phyloP scores from a whole-genome alignment of 2,888 invertebrate species.

The Sinohyriopsis cumingii region DNA sequence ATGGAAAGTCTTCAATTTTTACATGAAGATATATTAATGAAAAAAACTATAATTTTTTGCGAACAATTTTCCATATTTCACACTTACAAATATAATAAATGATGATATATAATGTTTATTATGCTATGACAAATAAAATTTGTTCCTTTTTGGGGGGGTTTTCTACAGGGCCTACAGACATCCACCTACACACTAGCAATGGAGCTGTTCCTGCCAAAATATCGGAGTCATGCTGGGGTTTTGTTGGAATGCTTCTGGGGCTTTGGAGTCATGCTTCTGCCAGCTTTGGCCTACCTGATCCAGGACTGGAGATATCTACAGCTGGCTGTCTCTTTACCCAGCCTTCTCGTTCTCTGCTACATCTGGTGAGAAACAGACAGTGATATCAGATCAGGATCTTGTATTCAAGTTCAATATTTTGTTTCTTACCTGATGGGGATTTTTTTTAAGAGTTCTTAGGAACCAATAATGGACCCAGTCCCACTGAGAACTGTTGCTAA shows the following conservation, averaged over 20 bases:
- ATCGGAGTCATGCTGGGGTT: conserved; percentile 73
- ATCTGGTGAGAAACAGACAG: conserved; percentile 62
- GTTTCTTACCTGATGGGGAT: too few species aligned
- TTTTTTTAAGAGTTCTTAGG: too few species aligned
- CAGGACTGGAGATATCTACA: conserved; percentile 76
- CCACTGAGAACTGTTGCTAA: too few species aligned
- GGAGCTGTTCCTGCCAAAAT: conserved; percentile 73
- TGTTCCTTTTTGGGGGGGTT: neutral
- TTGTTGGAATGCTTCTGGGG: conserved; percentile 74
- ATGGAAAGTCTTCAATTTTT: too few species aligned
- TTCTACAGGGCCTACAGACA: conserved; percentile 73
- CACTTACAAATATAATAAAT: neutral
- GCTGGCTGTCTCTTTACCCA: conserved; percentile 74
- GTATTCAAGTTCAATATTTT: too few species aligned
- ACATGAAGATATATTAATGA: too few species aligned
- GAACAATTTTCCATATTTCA: too few species aligned
- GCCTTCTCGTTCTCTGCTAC: conserved; percentile 72
- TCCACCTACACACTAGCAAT: conserved; percentile 74
- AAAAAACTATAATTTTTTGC: too few species aligned
- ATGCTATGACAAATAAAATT: neutral
- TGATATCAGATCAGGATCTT: neutral
- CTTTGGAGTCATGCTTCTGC: conserved; percentile 72
- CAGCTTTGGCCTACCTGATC: conserved; percentile 73
- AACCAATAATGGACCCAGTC: too few species aligned
- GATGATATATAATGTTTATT: neutral